Evolutionary conservation across 2,888 invertebrate genomes (phyloP).

Genomic region (Arenicola marina): DNA sequence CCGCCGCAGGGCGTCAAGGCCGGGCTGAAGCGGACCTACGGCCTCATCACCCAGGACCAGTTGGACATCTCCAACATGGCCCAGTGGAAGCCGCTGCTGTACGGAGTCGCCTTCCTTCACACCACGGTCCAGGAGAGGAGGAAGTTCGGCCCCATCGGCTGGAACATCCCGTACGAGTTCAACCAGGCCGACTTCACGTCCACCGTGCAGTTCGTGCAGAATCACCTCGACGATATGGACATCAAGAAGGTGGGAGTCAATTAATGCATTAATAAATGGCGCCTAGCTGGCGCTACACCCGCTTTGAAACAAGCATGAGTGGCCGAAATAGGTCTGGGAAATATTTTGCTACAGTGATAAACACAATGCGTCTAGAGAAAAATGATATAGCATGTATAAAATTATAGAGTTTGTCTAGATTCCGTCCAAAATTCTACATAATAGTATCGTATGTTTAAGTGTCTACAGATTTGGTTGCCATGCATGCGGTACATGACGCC

Average conservation of each 20-base stretch:
- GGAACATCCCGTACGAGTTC: constrained; percentile 97
- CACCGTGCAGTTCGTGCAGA: constrained; percentile 93
- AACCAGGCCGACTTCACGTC: constrained; percentile 96
- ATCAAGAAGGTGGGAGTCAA: constrained; percentile 78
- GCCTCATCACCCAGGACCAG: constrained; percentile 73
- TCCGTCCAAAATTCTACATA: no score
- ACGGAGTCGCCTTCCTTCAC: constrained; percentile 92
- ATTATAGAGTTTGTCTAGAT: no score
- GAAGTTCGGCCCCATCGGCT: constrained; percentile 94
- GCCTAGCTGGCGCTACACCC: no score
- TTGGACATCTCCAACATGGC: constrained; percentile 78
- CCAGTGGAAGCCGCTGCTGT: constrained; percentile 92
- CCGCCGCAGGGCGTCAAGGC: constrained; percentile 95
- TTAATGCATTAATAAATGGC: no score
- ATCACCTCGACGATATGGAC: constrained; percentile 95
- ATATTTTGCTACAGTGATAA: no score
- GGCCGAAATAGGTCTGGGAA: no score
- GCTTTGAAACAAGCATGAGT: no score
- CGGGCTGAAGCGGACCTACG: constrained; percentile 91
- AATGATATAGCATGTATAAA: no score
- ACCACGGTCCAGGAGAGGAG: constrained; percentile 93
- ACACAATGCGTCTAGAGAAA: no score
- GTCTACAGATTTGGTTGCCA: not conserved
- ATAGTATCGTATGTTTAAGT: not conserved
- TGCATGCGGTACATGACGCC: no score